These are phyloP conservation scores for Plagodis dolabraria DNA, from an alignment of 2,888 invertebrate species.

Conservation along the genomic window DNA sequence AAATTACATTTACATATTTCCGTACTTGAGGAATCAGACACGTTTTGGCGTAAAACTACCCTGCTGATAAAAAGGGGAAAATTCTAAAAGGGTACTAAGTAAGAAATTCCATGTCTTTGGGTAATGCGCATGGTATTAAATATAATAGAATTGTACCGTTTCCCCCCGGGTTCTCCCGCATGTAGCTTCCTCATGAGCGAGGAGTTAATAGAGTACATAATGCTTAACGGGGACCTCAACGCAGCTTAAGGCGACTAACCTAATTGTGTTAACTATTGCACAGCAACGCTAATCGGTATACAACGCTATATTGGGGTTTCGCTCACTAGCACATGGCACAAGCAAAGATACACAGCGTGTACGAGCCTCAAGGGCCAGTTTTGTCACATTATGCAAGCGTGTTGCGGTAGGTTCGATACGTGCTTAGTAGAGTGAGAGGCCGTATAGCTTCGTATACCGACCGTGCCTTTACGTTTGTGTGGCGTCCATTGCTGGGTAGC, in stretches of 20 bases:
- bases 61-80: conserved; percentile 19
- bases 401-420: conserved; percentile 7
- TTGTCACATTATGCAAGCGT: conserved; percentile 2
- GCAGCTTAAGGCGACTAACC: conserved; percentile 62
- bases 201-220: conserved; percentile 22
- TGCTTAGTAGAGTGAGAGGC: conserved; percentile 24
- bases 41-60: conserved; percentile 33
- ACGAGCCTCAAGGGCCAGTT: conserved; percentile 5
- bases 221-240: conserved; percentile 28
- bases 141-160: conserved; percentile 21
- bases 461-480: conserved; percentile 43
- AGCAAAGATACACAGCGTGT: conserved; percentile 11
- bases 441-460: conserved; percentile 31
- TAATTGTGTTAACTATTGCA: conserved; percentile 56
- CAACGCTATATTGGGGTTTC: conserved; percentile 46
- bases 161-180: conserved; percentile 49
- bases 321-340: conserved; percentile 16
- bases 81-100: conserved; percentile 34
- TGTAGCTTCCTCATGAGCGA: conserved; percentile 43
- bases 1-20: conserved; percentile 29
- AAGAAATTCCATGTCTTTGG: conserved; percentile 31
- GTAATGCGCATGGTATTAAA: conserved; percentile 35
- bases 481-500: conserved; percentile 78
- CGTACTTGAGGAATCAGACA: conserved; percentile 8
- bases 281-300: conserved; percentile 46